Evolutionary conservation across 2,113 vertebrate species (phyloP).

Genomic region (Nesogale talazaci): DNA sequence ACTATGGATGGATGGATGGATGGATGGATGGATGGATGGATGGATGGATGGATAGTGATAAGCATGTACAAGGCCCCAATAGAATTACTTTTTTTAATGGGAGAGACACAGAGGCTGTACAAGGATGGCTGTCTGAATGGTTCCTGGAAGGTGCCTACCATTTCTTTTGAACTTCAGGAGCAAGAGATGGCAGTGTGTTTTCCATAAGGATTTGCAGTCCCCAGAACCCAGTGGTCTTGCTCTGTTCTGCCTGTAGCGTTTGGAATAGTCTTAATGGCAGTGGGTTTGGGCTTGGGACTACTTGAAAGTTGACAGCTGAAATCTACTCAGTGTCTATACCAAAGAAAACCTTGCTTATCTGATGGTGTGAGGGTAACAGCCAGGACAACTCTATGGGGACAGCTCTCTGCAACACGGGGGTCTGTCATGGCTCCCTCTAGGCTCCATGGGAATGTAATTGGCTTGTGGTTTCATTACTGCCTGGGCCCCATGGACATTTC

Average conservation of each 20-base stretch:
- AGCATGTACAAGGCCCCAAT: too few relatives aligned
- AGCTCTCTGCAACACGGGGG: neutral
- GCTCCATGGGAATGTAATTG: neutral
- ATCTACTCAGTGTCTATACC: neutral
- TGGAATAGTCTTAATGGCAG: too few relatives aligned
- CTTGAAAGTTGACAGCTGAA: neutral
- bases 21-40: too few relatives aligned
- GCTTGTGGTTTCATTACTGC: neutral
- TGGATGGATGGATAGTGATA: too few relatives aligned
- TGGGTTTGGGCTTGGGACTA: neutral
- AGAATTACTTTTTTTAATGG: neutral
- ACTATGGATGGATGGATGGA: too few relatives aligned
- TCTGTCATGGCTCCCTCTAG: too few relatives aligned
- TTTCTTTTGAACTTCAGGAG: neutral
- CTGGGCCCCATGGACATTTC: neutral
- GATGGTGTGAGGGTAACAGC: neutral
- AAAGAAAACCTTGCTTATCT: neutral
- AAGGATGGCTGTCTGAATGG: neutral
- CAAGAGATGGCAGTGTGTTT: too few relatives aligned
- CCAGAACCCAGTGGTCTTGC: too few relatives aligned
- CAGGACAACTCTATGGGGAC: neutral
- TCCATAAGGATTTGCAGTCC: too few relatives aligned
- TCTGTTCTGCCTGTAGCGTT: too few relatives aligned
- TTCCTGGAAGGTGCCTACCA: neutral
- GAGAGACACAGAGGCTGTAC: accelerated